Evolutionary conservation across 1,140 invertebrate species (phyloP).

Genomic region (Diuraphis noxia): DNA sequence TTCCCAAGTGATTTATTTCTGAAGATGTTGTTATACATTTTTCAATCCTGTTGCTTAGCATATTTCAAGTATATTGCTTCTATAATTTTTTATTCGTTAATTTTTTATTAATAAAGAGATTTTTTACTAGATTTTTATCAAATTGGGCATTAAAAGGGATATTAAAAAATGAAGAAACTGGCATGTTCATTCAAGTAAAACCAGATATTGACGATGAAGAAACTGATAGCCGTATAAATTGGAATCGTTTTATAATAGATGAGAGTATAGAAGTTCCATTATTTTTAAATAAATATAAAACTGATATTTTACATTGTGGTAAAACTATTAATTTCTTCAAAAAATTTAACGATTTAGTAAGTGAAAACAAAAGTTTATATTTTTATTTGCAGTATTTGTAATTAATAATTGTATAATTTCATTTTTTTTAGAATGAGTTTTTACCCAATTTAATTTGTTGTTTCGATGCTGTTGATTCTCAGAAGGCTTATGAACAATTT

Average conservation of each 20-base stretch:
- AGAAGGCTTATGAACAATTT: slow-evolving; percentile 7
- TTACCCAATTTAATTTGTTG: slow-evolving; percentile 12
- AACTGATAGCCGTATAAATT: not conserved
- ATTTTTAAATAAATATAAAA: slow-evolving; percentile 39
- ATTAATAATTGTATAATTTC: not conserved
- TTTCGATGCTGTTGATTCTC: slow-evolving; percentile 34
- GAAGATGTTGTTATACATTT: slow-evolving; percentile 42
- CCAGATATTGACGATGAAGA: slow-evolving; percentile 28
- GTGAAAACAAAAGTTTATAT: not conserved
- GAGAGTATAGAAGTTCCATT: slow-evolving; percentile 16
- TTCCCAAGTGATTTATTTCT: not conserved
- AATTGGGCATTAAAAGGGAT: slow-evolving; percentile 37
- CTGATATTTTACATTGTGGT: slow-evolving; percentile 23
- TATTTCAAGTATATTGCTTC: slow-evolving; percentile 18
- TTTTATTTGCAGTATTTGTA: not conserved
- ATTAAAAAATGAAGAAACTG: not conserved
- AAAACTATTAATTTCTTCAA: slow-evolving; percentile 43
- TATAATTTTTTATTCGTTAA: not conserved
- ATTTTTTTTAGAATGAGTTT: slow-evolving; percentile 19
- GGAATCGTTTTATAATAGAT: slow-evolving; percentile 16
- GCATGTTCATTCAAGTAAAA: slow-evolving; percentile 4
- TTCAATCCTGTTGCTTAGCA: slow-evolving; percentile 24
- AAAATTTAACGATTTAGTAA: slow-evolving; percentile 17
- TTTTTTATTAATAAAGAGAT: not conserved
- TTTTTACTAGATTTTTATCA: slow-evolving; percentile 26